Percentiles rank a stretch among this genome's conserved stretches.
Evolutionary conservation across 35 echinoderm and acorn worm genomes (phyloP).

Genomic region (Lytechinus variegatus): DNA sequence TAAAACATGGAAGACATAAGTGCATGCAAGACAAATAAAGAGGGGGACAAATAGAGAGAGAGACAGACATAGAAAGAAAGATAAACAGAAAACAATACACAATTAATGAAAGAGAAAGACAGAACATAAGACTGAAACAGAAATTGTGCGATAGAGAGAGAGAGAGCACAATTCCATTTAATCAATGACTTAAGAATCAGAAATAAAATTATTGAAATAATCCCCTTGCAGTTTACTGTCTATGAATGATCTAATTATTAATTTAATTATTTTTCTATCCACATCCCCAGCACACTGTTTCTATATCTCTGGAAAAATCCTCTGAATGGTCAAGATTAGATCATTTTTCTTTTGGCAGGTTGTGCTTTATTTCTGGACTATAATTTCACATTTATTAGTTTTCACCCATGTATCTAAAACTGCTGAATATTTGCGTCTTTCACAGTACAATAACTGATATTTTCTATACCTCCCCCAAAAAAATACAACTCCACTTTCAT

Average conservation of each 20-base stretch:
- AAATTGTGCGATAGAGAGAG: too few relatives aligned
- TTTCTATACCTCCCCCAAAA: not conserved
- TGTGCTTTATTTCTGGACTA: not conserved
- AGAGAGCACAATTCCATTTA: not conserved
- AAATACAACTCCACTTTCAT: not conserved
- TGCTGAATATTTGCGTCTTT: not conserved
- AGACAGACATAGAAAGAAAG: not conserved
- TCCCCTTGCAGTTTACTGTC: not conserved
- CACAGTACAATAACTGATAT: too few relatives aligned
- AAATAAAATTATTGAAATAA: not conserved
- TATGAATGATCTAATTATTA: not conserved
- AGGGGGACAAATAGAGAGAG: not conserved
- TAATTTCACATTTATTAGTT: not conserved
- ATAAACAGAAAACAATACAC: not conserved
- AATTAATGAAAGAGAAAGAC: not conserved
- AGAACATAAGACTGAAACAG: too few relatives aligned
- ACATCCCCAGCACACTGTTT: too few relatives aligned
- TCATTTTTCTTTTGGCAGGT: not conserved
- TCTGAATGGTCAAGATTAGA: not conserved
- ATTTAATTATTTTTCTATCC: too few relatives aligned
- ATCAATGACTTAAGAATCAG: not conserved
- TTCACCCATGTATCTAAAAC: not conserved
- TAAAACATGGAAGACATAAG: not conserved
- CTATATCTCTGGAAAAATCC: too few relatives aligned
- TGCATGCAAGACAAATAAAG: not conserved